Evolutionary conservation across 2,797 vertebrate genomes (phyloP), one percentile per base, ranked within the genome.

Genomic region (Astyanax mexicanus): DNA sequence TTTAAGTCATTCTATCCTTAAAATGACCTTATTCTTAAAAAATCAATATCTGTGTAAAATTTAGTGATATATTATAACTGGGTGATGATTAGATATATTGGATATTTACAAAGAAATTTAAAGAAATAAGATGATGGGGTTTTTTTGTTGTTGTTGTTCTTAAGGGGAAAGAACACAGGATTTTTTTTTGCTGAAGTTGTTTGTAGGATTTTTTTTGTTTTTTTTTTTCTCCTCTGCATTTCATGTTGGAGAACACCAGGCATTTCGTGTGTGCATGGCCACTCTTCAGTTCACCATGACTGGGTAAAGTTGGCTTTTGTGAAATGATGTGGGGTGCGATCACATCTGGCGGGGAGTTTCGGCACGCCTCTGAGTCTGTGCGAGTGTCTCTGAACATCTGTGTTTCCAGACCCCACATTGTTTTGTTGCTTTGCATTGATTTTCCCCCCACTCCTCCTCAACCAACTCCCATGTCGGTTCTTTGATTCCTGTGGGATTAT

Each of bases 341-440:
- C 90, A 92, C 92, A 93, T 93, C 92, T 93, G 92, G 91, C 87
- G 74, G 88, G 88, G 87, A 90, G 90, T 90, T 90, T 85, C 88
- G 85, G 87, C 88, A 88, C 82, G 84, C 86, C 87, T 86, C 79
- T 60, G 74, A 83, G 83, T 84, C 80, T 78, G 77, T 70, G 69
- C 68, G 35, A 85, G 86, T 84, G 83, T 86, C 86, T 83, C 78
- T 67, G 82, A 92, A 91, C 92, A 92, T 91, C 92, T 92, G 90
- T 88, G 86, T 90, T 91, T 88, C 90, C 90, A 92, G 90, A 91
- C 86, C 87, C 85, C 77, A 78, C 77, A 78, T 83, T 90, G 86
- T 89, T 86, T 84, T 83, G 81, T 88, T 87, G 81, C 88, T 86
- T 87, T 85, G 81, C 67, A 21, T 79, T 64, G 82, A 61, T 78